Evolutionary conservation across 2,797 vertebrate species (phyloP).

Genomic region (Enteromius mattozi): DNA sequence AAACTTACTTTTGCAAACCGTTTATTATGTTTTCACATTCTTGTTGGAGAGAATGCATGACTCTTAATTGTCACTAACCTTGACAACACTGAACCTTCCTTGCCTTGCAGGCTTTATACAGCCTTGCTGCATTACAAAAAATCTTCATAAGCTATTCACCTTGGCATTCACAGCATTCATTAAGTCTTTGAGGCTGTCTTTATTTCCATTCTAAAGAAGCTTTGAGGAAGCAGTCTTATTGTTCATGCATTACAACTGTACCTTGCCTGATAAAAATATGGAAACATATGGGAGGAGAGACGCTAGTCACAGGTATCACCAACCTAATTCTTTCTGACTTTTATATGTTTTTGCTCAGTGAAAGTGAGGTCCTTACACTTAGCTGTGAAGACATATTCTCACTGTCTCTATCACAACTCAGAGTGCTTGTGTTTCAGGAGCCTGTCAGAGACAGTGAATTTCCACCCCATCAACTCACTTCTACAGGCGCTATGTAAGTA

Average conservation of each 20-base stretch:
- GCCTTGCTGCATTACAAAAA: not conserved
- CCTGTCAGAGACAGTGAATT: conserved; percentile 67
- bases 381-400: conserved; percentile 52
- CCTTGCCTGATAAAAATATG: not conserved
- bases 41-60: not conserved
- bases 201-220: not conserved
- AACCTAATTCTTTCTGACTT: not conserved
- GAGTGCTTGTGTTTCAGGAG: conserved; percentile 68
- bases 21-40: not conserved
- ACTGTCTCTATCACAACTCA: conserved; percentile 61
- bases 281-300: not conserved
- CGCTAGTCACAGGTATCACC: conserved; percentile 4
- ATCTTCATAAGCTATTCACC: conserved; percentile 6
- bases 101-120: conserved; percentile 3
- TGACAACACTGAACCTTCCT: not conserved
- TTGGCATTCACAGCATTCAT: not conserved
- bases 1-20: not conserved
- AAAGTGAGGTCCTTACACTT: conserved; percentile 23
- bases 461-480: conserved; percentile 64
- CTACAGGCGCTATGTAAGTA: conserved; percentile 58
- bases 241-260: not conserved
- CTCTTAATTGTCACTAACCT: not conserved
- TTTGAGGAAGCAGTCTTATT: not conserved
- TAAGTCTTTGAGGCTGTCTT: not conserved
- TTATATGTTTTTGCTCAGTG: not conserved